A percentile compares a stretch with the other conserved stretches of the same genome.
Evolutionary conservation across 2,888 invertebrate genomes (phyloP).

Genomic region (Himalopsyche kuldschensis): DNA sequence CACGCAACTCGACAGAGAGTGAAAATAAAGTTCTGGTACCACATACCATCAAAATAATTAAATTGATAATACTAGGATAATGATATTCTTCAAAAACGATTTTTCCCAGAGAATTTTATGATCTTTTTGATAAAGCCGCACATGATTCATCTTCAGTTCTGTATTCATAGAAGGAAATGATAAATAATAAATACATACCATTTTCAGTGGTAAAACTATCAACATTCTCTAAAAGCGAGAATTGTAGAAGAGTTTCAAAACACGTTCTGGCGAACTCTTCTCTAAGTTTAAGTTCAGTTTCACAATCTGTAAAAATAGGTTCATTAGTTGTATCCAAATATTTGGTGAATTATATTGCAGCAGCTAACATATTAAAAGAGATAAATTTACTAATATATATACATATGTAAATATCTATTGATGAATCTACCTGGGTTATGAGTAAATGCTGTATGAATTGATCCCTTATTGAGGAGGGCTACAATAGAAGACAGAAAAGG

Average conservation of each 20-base stretch:
- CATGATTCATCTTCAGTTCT: neutral
- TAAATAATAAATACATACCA: constrained; percentile 15
- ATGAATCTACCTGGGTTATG: constrained; percentile 49
- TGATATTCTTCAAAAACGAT: no score
- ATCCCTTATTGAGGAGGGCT: constrained; percentile 80
- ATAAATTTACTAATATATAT: neutral
- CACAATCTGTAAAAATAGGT: constrained; percentile 62
- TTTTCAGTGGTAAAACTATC: constrained; percentile 49
- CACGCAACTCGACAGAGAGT: no score
- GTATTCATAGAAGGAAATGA: no score
- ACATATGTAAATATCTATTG: neutral
- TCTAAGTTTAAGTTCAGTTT: constrained; percentile 77
- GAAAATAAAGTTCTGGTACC: neutral
- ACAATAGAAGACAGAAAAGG: constrained; percentile 84
- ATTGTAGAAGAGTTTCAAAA: constrained; percentile 93
- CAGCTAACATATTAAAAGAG: neutral
- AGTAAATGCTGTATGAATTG: constrained; percentile 76
- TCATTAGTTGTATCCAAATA: neutral
- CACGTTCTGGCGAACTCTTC: constrained; percentile 97
- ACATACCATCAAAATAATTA: no score
- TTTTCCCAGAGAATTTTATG: neutral
- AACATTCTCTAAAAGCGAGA: constrained; percentile 80
- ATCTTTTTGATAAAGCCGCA: neutral
- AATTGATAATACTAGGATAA: no score
- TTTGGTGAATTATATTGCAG: no score